Evolutionary conservation across 2,888 invertebrate genomes (phyloP), one percentile per base, ranked within the genome.

Genomic region (Amphipoea lucens): DNA sequence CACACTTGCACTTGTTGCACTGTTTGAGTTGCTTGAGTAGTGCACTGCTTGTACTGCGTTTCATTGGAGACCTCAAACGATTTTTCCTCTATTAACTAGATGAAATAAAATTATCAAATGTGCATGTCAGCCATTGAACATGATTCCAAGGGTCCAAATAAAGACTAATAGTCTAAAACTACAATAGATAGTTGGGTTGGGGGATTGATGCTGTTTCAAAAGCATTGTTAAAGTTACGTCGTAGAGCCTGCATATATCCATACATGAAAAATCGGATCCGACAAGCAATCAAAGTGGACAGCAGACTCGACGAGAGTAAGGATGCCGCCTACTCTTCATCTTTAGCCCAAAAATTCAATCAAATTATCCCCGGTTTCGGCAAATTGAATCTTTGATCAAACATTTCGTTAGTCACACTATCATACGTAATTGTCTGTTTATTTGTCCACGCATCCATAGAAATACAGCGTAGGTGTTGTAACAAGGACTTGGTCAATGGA

Each of bases 321-420:
- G 20, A 62, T 17, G 23, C n/a, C 81, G 60, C n/a, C 42, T 36
- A 45, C 11, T 17, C 48, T 42, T 17, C 14, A 71, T 17, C 40
- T 51, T 36, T 17, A 40, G 17, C 12, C 45, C 4, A 48, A 80
- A 80, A 20, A 48, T 45, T 54, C 51, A 73, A 84, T 73, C 65
- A 79, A 73, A 66, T 14, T 54, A 36, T 40, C 9, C 40, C 12
- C 17, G 14, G n/a, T 67, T 83, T 66, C 60, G 66, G 45, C 45
- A 62, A 71, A 66, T 81, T 84, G 57, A 23, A 57, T 57, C 57
- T 51, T 68, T 48, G 74, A 84, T 79, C 57, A 75, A 69, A 75
- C 9, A 72, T 73, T 66, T 69, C 20, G 57, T 66, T 69, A 85
- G 14, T 83, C 71, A 68, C 17, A 36, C 45, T 23, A 74, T 48